Percentiles rank a stretch among this genome's conserved stretches.
Conservation (phyloP, 2,888 invertebrate species). For the Andrena fulva region DNA sequence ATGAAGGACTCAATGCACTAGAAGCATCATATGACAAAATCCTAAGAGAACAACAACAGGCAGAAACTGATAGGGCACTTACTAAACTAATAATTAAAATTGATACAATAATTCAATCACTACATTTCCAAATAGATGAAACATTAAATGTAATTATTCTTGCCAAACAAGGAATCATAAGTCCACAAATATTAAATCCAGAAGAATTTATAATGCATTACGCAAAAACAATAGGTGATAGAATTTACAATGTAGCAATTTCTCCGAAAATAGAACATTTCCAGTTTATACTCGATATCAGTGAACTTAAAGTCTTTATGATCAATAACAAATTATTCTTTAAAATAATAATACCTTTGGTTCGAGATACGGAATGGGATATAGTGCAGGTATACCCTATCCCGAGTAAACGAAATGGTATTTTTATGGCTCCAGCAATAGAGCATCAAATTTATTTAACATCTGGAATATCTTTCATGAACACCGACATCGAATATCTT, state of each 20-base stretch:
- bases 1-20: not conserved
- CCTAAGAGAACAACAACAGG: not conserved
- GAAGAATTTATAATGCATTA: not conserved
- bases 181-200: not conserved
- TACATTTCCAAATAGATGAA: conserved; percentile 8
- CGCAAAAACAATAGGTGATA: not conserved
- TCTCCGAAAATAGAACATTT: not conserved
- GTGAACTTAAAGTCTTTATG: not conserved
- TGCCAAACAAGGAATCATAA: conserved; percentile 15
- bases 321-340: conserved; percentile 3
- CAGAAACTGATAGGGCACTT: too few species aligned
- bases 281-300: conserved; percentile 13
- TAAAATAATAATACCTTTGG: not conserved
- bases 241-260: not conserved
- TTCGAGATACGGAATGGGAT: not conserved
- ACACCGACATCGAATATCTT: not conserved
- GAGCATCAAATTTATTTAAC: not conserved
- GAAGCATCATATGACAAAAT: not conserved
- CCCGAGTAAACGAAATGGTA: not conserved
- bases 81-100: not conserved
- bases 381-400: conserved; percentile 6
- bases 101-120: not conserved
- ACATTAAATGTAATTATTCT: not conserved
- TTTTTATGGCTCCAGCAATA: not conserved
- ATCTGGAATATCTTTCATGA: not conserved